These are phyloP conservation scores for Tympanoctomys barrerae DNA, from an alignment of 2,797 vertebrate genomes.

Conservation along the genomic window DNA sequence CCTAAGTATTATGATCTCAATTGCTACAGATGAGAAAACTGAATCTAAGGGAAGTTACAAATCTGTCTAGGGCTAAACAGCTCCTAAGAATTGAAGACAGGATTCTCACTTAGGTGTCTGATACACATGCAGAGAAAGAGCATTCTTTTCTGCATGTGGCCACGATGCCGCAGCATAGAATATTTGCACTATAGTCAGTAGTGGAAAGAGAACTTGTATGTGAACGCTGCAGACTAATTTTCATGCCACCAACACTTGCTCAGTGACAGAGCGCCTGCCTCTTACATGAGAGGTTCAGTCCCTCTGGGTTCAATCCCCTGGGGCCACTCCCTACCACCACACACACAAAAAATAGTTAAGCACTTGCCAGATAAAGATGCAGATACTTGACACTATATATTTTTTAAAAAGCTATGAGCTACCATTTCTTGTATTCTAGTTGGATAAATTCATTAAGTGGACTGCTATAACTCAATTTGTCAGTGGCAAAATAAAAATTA, in stretches of 20 bases:
- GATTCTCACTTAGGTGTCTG: not conserved
- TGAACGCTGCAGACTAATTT: not conserved
- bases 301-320: not conserved
- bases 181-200: not conserved
- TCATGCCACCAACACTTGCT: not conserved
- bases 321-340: not conserved
- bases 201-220: not conserved
- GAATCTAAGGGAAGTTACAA: constrained; percentile 19
- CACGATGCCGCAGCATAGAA: not conserved
- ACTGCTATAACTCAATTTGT: constrained; percentile 70
- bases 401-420: not conserved
- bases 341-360: not conserved
- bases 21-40: constrained; percentile 20
- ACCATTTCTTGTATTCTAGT: not conserved
- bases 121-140: too few relatives aligned
- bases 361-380: not conserved
- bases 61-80: not conserved
- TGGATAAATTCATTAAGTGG: constrained; percentile 65
- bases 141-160: not conserved
- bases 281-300: not conserved
- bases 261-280: not conserved
- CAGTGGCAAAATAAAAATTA: constrained; percentile 73
- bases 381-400: not conserved
- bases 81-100: not conserved
- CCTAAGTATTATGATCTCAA: not conserved